Percentiles rank a stretch among this genome's conserved stretches.
phyloP scores from a whole-genome alignment of 2,888 invertebrate genomes.

The Drosophila longiperda region DNA sequence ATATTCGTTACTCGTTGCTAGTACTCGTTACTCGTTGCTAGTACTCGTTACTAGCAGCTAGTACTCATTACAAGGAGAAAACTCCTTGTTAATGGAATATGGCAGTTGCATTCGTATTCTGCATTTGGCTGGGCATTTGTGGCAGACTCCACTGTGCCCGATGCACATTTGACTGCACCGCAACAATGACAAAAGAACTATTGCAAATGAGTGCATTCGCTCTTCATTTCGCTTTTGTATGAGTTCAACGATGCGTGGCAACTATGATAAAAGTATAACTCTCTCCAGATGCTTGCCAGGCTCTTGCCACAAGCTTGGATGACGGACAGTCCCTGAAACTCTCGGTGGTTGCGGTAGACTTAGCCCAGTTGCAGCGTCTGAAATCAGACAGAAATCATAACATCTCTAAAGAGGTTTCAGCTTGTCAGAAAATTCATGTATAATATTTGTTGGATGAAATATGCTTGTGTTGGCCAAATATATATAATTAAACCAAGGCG shows the following conservation, averaged over 20 bases:
- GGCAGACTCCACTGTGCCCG: slow-evolving; percentile 22
- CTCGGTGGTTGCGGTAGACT: slow-evolving; percentile 29
- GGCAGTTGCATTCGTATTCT: not conserved
- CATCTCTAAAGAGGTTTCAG: not conserved
- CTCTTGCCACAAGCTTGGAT: slow-evolving; percentile 50
- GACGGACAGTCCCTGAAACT: slow-evolving; percentile 37
- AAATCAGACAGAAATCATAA: slow-evolving; percentile 4
- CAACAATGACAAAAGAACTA: slow-evolving; percentile 25
- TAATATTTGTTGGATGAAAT: slow-evolving; percentile 10
- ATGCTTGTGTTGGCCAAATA: slow-evolving; percentile 53
- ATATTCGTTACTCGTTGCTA: not conserved
- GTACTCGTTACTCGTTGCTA: not conserved
- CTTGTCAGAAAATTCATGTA: not conserved
- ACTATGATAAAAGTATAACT: slow-evolving; percentile 71
- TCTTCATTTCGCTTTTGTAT: slow-evolving; percentile 70
- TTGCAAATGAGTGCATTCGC: slow-evolving; percentile 52
- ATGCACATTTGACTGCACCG: slow-evolving; percentile 52
- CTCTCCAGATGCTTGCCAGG: slow-evolving; percentile 54
- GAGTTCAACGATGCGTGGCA: slow-evolving; percentile 75
- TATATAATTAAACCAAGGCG: slow-evolving; percentile 52
- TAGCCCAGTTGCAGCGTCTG: slow-evolving; percentile 7
- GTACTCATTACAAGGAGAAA: not conserved
- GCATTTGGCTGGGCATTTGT: not conserved
- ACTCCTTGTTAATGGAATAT: not conserved
- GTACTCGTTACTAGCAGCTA: not conserved